phyloP scores from a whole-genome alignment of 2,888 invertebrate species.

The Drosophila nr. medialis region DNA sequence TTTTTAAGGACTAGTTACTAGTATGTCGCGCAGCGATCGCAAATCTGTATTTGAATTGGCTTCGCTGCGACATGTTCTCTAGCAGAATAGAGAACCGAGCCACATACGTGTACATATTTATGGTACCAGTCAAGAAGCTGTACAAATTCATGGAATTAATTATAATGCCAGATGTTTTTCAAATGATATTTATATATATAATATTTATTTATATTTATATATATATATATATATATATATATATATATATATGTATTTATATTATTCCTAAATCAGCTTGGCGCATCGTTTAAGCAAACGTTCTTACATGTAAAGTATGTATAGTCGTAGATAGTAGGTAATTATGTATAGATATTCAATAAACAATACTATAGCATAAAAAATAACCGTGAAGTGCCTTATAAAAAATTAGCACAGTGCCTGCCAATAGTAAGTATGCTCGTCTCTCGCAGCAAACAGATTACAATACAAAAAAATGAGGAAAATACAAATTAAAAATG shows the following conservation, averaged over 20 bases:
- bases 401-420: constrained; percentile 15
- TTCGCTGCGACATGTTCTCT: neutral
- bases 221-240: constrained; percentile 13
- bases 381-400: constrained; percentile 24
- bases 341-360: constrained; percentile 32
- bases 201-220: neutral
- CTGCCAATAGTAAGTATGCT: constrained; percentile 3
- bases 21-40: neutral
- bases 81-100: neutral
- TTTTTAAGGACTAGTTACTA: too few relatives aligned
- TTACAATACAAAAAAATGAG: neutral
- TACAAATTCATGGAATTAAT: neutral
- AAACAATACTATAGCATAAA: constrained; percentile 55
- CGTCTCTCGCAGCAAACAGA: neutral
- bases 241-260: constrained; percentile 27
- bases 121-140: neutral
- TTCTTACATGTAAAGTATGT: constrained; percentile 33
- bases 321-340: constrained; percentile 27
- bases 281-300: constrained; percentile 27
- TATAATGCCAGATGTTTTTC: constrained; percentile 1
- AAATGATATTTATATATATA: constrained; percentile 23
- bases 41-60: too few relatives aligned
- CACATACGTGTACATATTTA: too few relatives aligned
- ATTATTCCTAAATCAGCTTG: constrained; percentile 36
- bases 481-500: constrained; percentile 7